Evolutionary conservation across 1,140 invertebrate species (phyloP), one percentile per base, ranked within the genome.

Genomic region (Drosophila eugracilis): DNA sequence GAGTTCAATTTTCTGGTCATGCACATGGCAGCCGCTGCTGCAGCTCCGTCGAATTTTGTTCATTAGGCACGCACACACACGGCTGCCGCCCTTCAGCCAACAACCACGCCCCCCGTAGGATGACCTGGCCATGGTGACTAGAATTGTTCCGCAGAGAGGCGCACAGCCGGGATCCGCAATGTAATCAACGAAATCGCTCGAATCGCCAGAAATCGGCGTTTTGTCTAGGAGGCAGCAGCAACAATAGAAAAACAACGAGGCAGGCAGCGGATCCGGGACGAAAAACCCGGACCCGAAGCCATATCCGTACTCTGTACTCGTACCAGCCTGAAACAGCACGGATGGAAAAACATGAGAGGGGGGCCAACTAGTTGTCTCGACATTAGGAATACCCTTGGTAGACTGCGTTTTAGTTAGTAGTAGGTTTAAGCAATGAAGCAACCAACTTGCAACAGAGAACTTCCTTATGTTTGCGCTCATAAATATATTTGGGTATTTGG

Each of bases 1-100:
- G 49, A 62, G 83, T 81, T 88, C 83, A 85, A 85, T 85, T 85
- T 85, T 85, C 81, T 85, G 81, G 81, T 85, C 83, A 85, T 88
- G 81, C 83, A 85, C 81, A 88, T 85, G 53, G 67, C 81, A 73
- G 78, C 67, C 83, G 72, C 60, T 76, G 54, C 59, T 76, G 54
- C 59, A 67, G 50, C 77, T 55, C 63, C 77, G 55, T 55, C 42
- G 59, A 74, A 75, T 75, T 75, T 75, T 75, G 72, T 75, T 75
- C 72, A 75, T 75, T 75, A 75, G 72, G 70, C 72, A 75, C 72
- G 72, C 71, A 65, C 57, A 71, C 55, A 67, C 24, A 49, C 53
- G 41, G 39, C 36, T n/a, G 19, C 41, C 12, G n/a, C 12, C 19
- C 24, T 63, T 42, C 19, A 12, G 19, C 12, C 19, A 5, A 4